Evolutionary conservation across 1,140 invertebrate genomes (phyloP).

Genomic region (Drosophila yakuba): DNA sequence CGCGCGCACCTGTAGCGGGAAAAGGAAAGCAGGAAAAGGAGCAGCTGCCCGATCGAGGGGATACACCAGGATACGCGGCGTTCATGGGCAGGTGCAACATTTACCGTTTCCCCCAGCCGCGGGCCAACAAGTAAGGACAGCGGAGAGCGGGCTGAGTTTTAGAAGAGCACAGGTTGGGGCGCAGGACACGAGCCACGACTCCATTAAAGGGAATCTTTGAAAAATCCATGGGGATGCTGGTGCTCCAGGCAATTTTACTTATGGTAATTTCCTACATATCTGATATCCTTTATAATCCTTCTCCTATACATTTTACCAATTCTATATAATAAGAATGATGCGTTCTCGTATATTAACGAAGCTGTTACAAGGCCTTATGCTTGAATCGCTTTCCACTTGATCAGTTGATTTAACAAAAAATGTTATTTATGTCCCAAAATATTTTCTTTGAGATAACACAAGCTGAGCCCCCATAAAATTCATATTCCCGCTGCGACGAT

Average conservation of each 20-base stretch:
- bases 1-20: slow-evolving; percentile 65
- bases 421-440: slow-evolving; percentile 73
- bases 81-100: slow-evolving; percentile 69
- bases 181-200: slow-evolving; percentile 3
- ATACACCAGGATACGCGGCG: slow-evolving; percentile 47
- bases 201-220: neutral
- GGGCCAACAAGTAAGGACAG: slow-evolving; percentile 19
- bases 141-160: neutral
- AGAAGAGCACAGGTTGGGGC: neutral
- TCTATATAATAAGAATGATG: no score
- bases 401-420: slow-evolving; percentile 2
- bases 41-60: slow-evolving; percentile 56
- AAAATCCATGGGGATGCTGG: no score
- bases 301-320: neutral
- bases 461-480: slow-evolving; percentile 11
- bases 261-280: no score
- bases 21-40: slow-evolving; percentile 11
- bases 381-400: slow-evolving; percentile 17
- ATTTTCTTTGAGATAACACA: slow-evolving; percentile 53
- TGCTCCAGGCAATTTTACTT: no score
- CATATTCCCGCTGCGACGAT: slow-evolving; percentile 45
- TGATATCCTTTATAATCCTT: neutral
- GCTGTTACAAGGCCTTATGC: no score
- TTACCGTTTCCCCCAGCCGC: slow-evolving; percentile 65
- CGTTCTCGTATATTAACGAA: no score